Conservation (phyloP, 2,113 vertebrate genomes). For the Fregata magnificens region DNA sequence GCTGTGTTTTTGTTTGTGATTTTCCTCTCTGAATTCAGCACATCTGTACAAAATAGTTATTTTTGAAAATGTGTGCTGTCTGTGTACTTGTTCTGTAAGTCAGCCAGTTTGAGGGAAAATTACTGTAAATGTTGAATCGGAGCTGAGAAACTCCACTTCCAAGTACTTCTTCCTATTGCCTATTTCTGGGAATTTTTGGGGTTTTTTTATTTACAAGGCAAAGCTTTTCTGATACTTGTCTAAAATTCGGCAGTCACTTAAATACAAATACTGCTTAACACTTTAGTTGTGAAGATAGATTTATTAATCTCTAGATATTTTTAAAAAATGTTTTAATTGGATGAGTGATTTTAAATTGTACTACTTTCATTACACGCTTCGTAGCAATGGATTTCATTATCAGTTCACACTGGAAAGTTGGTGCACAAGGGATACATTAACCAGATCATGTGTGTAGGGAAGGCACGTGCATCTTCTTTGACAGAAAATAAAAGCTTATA, state of each 20-base stretch:
- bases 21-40: background rate
- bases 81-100: background rate
- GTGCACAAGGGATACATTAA: background rate
- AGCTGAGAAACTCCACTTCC: background rate
- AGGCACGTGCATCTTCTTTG: background rate
- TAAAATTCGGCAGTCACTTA: background rate
- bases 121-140: background rate
- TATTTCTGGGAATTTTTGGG: background rate
- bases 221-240: conserved; percentile 34
- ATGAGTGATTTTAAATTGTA: background rate
- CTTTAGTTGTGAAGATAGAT: background rate
- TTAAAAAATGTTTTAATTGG: background rate
- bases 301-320: background rate
- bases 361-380: background rate
- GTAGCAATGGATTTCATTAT: background rate
- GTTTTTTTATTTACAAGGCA: background rate
- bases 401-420: background rate
- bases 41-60: background rate
- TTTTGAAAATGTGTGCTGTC: background rate
- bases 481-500: background rate
- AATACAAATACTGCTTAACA: background rate
- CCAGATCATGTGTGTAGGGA: background rate
- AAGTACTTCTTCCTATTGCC: background rate
- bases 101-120: background rate
- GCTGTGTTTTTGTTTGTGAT: background rate